These are phyloP conservation scores for Podotricha telesiphe DNA, from an alignment of 2,888 invertebrate species.

Conservation along the genomic window DNA sequence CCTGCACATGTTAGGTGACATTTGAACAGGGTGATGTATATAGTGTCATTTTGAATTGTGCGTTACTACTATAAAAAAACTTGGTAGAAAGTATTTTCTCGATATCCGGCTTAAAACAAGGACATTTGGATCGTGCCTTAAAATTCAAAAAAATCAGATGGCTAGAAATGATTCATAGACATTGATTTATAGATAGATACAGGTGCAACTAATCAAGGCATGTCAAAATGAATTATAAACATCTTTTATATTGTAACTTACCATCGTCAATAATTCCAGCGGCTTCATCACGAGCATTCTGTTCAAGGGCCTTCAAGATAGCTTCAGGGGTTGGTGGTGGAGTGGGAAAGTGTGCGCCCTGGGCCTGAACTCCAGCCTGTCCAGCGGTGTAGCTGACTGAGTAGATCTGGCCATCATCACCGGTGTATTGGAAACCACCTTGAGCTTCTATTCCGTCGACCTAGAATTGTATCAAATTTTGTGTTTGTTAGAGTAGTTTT, in stretches of 20 bases:
- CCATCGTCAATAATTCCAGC: conserved; percentile 83
- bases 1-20: too few species aligned
- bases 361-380: conserved; percentile 83
- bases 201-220: too few species aligned
- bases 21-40: too few species aligned
- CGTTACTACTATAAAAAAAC: too few species aligned
- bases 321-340: conserved; percentile 84
- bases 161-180: too few species aligned
- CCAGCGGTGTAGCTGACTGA: conserved; percentile 82
- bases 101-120: too few species aligned
- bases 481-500: neutral
- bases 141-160: too few species aligned
- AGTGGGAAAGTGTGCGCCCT: conserved; percentile 83
- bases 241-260: conserved; percentile 48
- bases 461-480: conserved; percentile 61
- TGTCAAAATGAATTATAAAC: too few species aligned
- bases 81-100: too few species aligned
- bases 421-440: conserved; percentile 84
- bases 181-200: too few species aligned
- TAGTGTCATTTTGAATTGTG: too few species aligned
- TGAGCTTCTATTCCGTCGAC: conserved; percentile 80
- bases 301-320: conserved; percentile 81
- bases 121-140: too few species aligned
- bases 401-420: conserved; percentile 84
- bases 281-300: conserved; percentile 82